Evolutionary conservation across 2,888 invertebrate species (phyloP).

Genomic region (Drosophila diplacantha): DNA sequence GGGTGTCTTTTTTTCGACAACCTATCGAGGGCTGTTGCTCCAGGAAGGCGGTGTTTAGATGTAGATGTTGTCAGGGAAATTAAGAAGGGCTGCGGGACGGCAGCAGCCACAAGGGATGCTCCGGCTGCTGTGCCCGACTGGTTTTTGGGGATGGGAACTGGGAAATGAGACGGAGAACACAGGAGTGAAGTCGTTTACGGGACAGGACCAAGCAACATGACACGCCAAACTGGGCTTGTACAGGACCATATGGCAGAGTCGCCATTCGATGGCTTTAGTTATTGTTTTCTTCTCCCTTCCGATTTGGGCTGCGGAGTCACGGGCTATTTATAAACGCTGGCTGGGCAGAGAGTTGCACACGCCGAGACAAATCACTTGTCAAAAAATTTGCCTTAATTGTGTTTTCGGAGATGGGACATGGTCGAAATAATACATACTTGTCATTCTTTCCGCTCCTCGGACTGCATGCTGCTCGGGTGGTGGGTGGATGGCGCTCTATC

Average conservation of each 20-base stretch:
- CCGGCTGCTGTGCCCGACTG: constrained; percentile 34
- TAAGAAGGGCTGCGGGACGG: constrained; percentile 5
- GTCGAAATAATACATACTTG: constrained; percentile 11
- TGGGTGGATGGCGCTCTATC: neutral
- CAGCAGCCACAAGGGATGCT: constrained; percentile 61
- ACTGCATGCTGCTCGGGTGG: constrained; percentile 15
- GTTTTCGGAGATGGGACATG: constrained; percentile 29
- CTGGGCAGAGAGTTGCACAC: constrained; percentile 13
- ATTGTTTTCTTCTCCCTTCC: constrained; percentile 20
- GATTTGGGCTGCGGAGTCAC: neutral
- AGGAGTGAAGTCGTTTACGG: constrained; percentile 14
- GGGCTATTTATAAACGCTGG: constrained; percentile 39
- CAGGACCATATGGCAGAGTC: constrained; percentile 61
- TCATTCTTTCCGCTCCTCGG: constrained; percentile 8
- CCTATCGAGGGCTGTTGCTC: constrained; percentile 32
- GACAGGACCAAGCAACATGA: constrained; percentile 54
- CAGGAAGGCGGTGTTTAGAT: constrained; percentile 42
- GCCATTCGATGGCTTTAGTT: constrained; percentile 34
- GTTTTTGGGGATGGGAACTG: constrained; percentile 20
- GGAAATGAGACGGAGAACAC: neutral
- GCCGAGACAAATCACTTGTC: constrained; percentile 34
- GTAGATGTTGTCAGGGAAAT: constrained; percentile 7
- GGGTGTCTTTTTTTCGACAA: constrained; percentile 31
- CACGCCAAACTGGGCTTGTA: constrained; percentile 55
- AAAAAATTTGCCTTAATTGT: constrained; percentile 56